phyloP scores from a whole-genome alignment of 2,888 invertebrate genomes.

The Villa cingulata region DNA sequence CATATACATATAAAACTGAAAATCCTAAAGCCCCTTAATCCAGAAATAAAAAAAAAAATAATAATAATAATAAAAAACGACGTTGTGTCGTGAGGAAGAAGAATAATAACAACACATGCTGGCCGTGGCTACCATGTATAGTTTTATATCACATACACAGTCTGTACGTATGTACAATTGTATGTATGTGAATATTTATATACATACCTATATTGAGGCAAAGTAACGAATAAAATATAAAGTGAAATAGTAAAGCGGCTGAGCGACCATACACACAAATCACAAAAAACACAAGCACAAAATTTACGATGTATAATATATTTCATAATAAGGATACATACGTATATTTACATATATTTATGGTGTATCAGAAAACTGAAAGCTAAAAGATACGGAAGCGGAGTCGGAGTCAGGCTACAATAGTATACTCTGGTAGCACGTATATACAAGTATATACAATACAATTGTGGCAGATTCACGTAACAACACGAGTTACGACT shows the following conservation, averaged over 20 bases:
- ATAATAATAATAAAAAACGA: no score
- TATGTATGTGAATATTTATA: background rate
- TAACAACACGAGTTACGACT: background rate
- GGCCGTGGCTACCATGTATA: background rate
- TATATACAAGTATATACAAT: background rate
- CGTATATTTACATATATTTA: no score
- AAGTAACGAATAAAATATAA: background rate
- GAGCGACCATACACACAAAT: background rate
- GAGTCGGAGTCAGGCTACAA: no score
- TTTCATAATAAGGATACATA: no score
- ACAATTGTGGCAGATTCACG: background rate
- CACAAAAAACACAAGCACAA: background rate
- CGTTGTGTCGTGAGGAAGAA: slow-evolving; percentile 3
- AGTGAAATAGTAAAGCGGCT: background rate
- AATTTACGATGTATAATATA: background rate
- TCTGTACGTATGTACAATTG: background rate
- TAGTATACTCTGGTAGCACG: no score
- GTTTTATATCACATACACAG: background rate
- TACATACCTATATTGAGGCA: background rate
- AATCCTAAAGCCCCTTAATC: slow-evolving; percentile 33
- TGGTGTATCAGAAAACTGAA: no score
- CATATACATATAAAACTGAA: slow-evolving; percentile 39
- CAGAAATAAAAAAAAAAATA: slow-evolving; percentile 25
- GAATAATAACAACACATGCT: slow-evolving; percentile 5
- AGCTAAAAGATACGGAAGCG: no score